These are phyloP conservation scores for Tanytarsus gracilentus DNA, from an alignment of 2,888 invertebrate genomes.

Conservation along the genomic window DNA sequence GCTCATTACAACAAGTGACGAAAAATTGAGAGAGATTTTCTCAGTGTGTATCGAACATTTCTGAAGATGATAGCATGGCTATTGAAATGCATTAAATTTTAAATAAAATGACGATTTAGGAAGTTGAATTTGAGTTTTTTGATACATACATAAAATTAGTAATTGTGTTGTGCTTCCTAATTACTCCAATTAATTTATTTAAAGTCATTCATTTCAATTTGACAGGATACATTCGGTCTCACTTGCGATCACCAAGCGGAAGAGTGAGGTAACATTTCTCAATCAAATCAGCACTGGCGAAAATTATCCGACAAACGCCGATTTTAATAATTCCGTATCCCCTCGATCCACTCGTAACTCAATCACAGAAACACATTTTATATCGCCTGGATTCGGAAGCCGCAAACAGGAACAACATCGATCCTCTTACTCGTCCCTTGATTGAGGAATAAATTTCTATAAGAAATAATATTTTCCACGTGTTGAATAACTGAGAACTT, in stretches of 20 bases:
- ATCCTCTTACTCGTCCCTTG: conserved; percentile 13
- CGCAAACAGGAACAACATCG: conserved; percentile 31
- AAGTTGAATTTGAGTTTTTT: conserved; percentile 46
- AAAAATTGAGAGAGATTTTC: no score
- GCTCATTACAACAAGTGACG: no score
- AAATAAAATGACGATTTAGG: no score
- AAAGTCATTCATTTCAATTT: not conserved
- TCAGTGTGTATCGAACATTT: no score
- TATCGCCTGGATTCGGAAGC: conserved; percentile 42
- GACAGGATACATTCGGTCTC: conserved; percentile 83
- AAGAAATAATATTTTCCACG: not conserved
- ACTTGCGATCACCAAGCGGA: conserved; percentile 85
- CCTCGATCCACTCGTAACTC: conserved; percentile 30
- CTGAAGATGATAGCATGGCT: no score
- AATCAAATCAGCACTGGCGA: not conserved
- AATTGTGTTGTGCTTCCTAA: not conserved
- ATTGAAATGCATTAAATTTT: no score
- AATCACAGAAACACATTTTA: conserved; percentile 43
- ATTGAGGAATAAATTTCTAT: not conserved
- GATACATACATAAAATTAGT: not conserved
- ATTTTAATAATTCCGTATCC: conserved; percentile 4
- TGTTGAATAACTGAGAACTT: not conserved
- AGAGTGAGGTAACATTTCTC: conserved; percentile 61
- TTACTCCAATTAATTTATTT: not conserved
- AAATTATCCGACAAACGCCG: not conserved